phyloP scores from a whole-genome alignment of 2,888 invertebrate species.

The Ethmia dodecea region DNA sequence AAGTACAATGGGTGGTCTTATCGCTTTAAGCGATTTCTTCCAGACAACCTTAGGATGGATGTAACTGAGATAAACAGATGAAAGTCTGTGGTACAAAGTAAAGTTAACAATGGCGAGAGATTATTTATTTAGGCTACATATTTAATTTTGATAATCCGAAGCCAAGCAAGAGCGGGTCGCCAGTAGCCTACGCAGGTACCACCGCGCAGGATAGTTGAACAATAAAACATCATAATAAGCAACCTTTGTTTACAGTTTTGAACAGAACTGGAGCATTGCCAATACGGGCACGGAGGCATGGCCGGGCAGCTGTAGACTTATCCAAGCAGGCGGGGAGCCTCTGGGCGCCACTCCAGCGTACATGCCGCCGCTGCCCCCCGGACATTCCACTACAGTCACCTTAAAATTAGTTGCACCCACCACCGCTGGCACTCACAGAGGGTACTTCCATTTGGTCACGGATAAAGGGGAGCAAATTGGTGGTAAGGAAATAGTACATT shows the following conservation, averaged over 20 bases:
- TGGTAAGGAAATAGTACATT: no score
- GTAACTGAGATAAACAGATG: no score
- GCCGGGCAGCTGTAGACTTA: conserved; percentile 90
- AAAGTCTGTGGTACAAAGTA: no score
- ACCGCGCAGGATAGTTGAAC: no score
- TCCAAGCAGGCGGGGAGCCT: conserved; percentile 82
- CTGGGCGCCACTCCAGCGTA: conserved; percentile 71
- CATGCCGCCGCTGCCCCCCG: conserved; percentile 85
- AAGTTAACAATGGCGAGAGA: no score
- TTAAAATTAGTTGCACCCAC: conserved; percentile 89
- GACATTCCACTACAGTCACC: conserved; percentile 85
- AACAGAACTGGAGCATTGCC: conserved; percentile 92
- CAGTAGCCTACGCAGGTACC: no score
- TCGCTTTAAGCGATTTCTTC: no score
- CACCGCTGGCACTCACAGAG: conserved; percentile 85
- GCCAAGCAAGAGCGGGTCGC: no score
- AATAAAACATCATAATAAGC: no score
- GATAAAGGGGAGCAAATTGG: conserved; percentile 94
- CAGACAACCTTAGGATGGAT: no score
- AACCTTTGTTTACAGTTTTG: conserved; percentile 79
- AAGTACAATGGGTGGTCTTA: no score
- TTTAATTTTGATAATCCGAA: no score
- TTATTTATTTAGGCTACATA: background rate
- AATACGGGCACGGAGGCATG: conserved; percentile 92
- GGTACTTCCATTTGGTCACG: conserved; percentile 94